Percentiles rank a stretch among this genome's conserved stretches.
Evolutionary conservation across 1,140 invertebrate genomes (phyloP).

Genomic region (Ceratitis capitata): DNA sequence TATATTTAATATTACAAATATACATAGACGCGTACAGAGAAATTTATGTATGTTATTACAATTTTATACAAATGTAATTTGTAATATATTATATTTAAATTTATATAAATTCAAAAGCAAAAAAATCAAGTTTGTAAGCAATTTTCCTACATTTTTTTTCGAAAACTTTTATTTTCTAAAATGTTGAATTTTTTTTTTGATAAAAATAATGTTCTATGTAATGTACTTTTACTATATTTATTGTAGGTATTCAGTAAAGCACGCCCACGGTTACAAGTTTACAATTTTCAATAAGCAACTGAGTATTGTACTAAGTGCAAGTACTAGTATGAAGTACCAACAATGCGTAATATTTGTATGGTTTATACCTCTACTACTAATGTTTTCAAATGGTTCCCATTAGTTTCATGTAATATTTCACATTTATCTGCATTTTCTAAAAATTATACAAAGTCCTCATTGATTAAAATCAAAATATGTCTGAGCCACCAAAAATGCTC

Average conservation of each 20-base stretch:
- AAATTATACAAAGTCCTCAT: too few species aligned
- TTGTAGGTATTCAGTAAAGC: neutral
- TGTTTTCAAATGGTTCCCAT: too few species aligned
- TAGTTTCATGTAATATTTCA: too few species aligned
- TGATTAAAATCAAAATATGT: too few species aligned
- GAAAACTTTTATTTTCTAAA: slow-evolving; percentile 27
- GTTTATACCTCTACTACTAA: too few species aligned
- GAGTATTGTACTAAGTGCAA: neutral
- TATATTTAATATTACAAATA: neutral
- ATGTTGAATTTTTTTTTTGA: slow-evolving; percentile 18
- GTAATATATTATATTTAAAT: neutral
- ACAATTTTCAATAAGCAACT: too few species aligned
- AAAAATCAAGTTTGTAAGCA: neutral
- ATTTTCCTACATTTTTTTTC: neutral
- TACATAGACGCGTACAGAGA: neutral
- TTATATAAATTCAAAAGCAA: neutral
- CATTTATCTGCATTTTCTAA: too few species aligned
- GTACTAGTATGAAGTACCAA: too few species aligned
- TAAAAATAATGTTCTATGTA: neutral
- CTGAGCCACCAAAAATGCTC: too few species aligned
- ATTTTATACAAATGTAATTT: slow-evolving; percentile 29
- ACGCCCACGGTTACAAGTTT: neutral
- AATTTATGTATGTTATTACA: neutral
- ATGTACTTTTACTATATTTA: slow-evolving; percentile 34
- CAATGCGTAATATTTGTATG: too few species aligned